Evolutionary conservation across 2,113 vertebrate species (phyloP).

Genomic region (Picathartes gymnocephalus): DNA sequence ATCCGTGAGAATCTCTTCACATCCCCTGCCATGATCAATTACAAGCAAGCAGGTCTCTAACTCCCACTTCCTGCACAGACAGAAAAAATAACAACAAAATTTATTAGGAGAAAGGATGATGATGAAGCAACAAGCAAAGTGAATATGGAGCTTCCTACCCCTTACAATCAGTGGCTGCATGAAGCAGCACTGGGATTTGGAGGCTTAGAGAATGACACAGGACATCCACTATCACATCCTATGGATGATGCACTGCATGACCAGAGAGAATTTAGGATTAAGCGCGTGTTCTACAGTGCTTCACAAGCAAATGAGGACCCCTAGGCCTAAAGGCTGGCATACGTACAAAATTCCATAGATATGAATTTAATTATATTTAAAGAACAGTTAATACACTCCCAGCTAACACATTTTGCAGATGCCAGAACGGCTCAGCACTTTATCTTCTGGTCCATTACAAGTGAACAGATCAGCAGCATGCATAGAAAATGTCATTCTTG

Average conservation of each 20-base stretch:
- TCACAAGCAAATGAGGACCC: not conserved
- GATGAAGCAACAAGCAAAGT: not conserved
- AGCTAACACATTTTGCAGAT: not conserved
- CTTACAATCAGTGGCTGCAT: not conserved
- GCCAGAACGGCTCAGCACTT: not conserved
- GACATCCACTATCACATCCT: not conserved
- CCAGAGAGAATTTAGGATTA: not conserved
- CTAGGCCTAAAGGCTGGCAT: not conserved
- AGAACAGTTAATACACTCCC: not conserved
- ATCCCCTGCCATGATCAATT: conserved; percentile 3
- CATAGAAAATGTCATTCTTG: not conserved
- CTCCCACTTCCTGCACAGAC: not conserved
- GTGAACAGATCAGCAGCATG: not conserved
- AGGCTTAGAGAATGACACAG: not conserved
- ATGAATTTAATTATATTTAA: not conserved
- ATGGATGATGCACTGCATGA: not conserved
- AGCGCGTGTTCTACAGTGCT: not conserved
- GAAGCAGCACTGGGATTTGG: not conserved
- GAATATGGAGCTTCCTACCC: not conserved
- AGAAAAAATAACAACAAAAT: not conserved
- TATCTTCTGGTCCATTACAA: not conserved
- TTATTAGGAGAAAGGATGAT: not conserved
- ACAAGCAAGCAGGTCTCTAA: not conserved
- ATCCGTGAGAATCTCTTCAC: conserved; percentile 12
- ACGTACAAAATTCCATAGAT: not conserved